A percentile compares a stretch with the other conserved stretches of the same genome.
These are phyloP conservation scores for Porites lobata DNA, from an alignment of 92 coral and sea anemone species.

Conservation along the genomic window DNA sequence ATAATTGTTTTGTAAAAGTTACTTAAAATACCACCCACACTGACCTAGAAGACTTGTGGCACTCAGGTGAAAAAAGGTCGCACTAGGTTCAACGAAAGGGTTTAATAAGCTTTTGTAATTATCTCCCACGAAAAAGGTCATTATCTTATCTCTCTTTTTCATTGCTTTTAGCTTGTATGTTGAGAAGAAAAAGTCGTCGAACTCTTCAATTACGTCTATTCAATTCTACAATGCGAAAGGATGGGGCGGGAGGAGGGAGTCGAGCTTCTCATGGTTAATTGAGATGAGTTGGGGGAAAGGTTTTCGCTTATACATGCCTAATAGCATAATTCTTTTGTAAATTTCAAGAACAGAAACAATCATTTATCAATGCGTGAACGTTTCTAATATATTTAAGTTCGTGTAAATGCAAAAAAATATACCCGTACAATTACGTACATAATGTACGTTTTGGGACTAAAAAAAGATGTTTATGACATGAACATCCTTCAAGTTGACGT, in stretches of 20 bases:
- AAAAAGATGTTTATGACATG: no score
- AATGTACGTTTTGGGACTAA: not conserved
- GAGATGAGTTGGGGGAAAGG: no score
- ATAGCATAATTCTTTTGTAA: no score
- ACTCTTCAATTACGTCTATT: no score
- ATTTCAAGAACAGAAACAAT: no score
- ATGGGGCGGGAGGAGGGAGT: no score
- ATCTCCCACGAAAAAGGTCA: not conserved
- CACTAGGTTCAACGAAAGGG: not conserved
- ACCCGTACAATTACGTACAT: not conserved
- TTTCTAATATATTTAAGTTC: no score
- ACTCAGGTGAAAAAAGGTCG: not conserved
- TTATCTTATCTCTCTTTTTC: not conserved
- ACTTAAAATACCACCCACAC: conserved; percentile 4
- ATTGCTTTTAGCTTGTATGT: not conserved
- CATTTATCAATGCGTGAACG: not conserved
- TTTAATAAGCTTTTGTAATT: not conserved
- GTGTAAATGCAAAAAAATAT: no score
- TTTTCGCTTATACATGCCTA: no score
- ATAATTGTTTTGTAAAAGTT: not conserved
- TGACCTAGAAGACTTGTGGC: conserved; percentile 11
- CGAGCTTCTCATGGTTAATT: no score
- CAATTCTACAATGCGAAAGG: no score
- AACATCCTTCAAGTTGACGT: not conserved
- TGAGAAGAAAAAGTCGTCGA: no score